These are phyloP conservation scores for Toxonevra muliebris DNA, from an alignment of 2,888 invertebrate species.

Conservation along the genomic window DNA sequence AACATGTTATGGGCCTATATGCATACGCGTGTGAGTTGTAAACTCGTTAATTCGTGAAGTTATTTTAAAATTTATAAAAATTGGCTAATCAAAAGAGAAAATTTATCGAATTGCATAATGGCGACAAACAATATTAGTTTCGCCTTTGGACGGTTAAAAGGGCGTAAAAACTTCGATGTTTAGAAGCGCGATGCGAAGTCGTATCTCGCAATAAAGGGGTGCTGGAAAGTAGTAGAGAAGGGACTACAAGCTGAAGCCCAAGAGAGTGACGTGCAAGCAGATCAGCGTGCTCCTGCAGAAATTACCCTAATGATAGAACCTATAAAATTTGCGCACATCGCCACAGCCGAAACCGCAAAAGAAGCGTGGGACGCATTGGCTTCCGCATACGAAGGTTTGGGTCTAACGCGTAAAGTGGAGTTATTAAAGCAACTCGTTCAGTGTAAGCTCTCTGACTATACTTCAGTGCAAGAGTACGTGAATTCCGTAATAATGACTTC, in stretches of 20 bases:
- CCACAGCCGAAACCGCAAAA: conserved; percentile 36
- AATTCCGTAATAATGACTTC: conserved; percentile 27
- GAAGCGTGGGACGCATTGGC: conserved; percentile 40
- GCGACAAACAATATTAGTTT: conserved; percentile 15
- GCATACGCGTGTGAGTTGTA: conserved; percentile 9
- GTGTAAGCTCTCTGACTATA: conserved; percentile 21
- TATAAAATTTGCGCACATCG: conserved; percentile 40
- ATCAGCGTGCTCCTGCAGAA: conserved; percentile 39
- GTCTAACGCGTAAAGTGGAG: conserved; percentile 27
- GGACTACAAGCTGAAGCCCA: conserved; percentile 26
- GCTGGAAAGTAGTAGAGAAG: conserved; percentile 35
- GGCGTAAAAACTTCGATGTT: conserved; percentile 40
- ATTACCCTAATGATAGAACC: conserved; percentile 42
- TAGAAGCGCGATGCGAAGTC: conserved; percentile 52
- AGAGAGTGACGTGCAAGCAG: conserved; percentile 27
- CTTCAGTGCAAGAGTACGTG: conserved; percentile 31
- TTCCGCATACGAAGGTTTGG: conserved; percentile 24
- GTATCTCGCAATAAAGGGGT: conserved; percentile 34
- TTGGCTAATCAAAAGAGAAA: background rate
- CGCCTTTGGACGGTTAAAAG: conserved; percentile 30
- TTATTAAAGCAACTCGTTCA: conserved; percentile 26
- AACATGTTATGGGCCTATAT: conserved; percentile 15
- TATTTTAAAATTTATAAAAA: background rate
- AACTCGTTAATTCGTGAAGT: conserved; percentile 5
- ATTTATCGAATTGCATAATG: background rate